Evolutionary conservation across 2,888 invertebrate species (phyloP).

Genomic region (Sialis fuliginosa): DNA sequence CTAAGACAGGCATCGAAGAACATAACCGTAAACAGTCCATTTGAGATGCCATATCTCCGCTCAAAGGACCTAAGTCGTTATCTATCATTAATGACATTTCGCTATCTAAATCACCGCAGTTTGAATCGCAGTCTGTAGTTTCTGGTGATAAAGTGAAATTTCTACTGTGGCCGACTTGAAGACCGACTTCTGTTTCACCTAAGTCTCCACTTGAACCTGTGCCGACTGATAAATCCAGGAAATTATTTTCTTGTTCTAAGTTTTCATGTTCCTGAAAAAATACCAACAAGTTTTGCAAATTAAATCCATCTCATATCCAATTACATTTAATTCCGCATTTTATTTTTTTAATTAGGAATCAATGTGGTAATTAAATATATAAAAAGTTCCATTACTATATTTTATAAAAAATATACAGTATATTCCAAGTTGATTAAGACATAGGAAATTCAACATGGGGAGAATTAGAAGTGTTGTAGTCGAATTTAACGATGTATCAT

Average conservation of each 20-base stretch:
- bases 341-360: constrained; percentile 1
- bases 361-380: not conserved
- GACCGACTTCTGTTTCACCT: constrained; percentile 42
- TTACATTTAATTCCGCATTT: no score
- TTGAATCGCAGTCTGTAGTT: constrained; percentile 83
- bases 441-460: no score
- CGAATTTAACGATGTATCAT: no score
- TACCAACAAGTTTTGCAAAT: not conserved
- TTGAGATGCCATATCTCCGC: constrained; percentile 38
- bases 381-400: not conserved
- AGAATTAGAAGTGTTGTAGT: no score
- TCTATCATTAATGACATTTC: constrained; percentile 65
- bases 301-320: no score
- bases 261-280: constrained; percentile 26
- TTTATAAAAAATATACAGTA: no score
- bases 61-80: constrained; percentile 33
- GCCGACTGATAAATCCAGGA: constrained; percentile 39
- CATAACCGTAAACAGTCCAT: constrained; percentile 47
- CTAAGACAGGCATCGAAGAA: constrained; percentile 76
- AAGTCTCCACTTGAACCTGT: constrained; percentile 44
- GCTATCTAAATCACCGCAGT: constrained; percentile 72
- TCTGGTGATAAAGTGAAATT: constrained; percentile 85
- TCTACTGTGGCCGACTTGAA: constrained; percentile 51
- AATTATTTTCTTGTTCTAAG: constrained; percentile 37
- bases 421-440: no score